phyloP scores from a whole-genome alignment of 2,113 vertebrate species.

The Gasterosteus nipponicus region DNA sequence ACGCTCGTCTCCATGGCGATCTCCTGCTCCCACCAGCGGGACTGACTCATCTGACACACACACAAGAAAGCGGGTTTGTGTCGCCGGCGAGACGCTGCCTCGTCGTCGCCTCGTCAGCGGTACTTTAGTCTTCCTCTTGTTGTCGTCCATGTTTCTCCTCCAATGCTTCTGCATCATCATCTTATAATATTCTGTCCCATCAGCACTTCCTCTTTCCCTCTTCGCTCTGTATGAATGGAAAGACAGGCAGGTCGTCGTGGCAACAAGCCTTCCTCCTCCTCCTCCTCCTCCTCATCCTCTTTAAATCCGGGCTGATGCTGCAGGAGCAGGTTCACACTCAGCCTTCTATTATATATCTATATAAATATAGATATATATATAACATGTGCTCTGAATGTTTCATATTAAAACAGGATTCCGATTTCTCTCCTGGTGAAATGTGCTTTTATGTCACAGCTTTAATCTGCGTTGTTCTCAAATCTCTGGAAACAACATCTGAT shows the following conservation, averaged over 20 bases:
- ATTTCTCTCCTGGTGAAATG: too few relatives aligned
- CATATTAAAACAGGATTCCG: too few relatives aligned
- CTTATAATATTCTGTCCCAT: slow-evolving; percentile 24
- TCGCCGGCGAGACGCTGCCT: neutral
- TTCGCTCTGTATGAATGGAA: slow-evolving; percentile 20
- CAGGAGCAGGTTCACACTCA: slow-evolving; percentile 23
- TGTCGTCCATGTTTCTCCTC: neutral
- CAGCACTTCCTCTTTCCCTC: slow-evolving; percentile 31
- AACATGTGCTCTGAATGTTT: too few relatives aligned
- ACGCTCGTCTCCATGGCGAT: slow-evolving; percentile 65
- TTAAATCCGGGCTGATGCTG: slow-evolving; percentile 1
- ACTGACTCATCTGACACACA: slow-evolving; percentile 61
- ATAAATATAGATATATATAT: too few relatives aligned
- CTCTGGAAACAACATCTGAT: neutral
- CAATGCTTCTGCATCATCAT: neutral
- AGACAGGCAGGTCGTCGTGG: slow-evolving; percentile 32
- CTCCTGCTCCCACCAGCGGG: slow-evolving; percentile 77
- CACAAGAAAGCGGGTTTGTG: neutral
- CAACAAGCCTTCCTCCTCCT: slow-evolving; percentile 24
- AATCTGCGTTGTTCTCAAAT: too few relatives aligned
- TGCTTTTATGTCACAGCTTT: too few relatives aligned
- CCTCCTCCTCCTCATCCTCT: slow-evolving; percentile 4
- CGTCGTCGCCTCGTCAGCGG: neutral
- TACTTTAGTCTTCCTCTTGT: neutral
- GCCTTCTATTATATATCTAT: neutral